phyloP scores from a whole-genome alignment of 1,140 invertebrate genomes.

The Dinothrombium tinctorium region DNA sequence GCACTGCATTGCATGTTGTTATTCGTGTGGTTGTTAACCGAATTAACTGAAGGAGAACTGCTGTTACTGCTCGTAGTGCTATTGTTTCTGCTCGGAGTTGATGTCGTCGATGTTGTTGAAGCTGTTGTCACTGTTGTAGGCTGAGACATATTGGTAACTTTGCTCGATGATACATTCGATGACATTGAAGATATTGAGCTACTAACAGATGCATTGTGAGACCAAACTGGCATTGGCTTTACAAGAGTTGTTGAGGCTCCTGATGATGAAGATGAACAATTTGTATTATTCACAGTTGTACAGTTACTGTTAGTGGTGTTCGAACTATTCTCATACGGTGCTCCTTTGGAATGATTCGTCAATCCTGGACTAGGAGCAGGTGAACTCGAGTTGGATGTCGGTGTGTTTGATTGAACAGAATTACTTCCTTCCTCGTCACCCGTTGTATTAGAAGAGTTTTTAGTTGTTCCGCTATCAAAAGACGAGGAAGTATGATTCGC shows the following conservation, averaged over 20 bases:
- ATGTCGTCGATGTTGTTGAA: conserved; percentile 1
- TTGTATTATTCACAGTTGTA: conserved; percentile 11
- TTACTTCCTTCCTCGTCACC: conserved; percentile 19
- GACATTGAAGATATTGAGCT: conserved; percentile 8
- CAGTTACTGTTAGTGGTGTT: conserved; percentile 12
- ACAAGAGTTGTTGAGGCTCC: background rate
- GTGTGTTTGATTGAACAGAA: conserved; percentile 38
- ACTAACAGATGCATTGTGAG: conserved; percentile 9
- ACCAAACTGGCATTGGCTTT: background rate
- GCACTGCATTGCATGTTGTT: background rate
- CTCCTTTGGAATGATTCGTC: conserved; percentile 14
- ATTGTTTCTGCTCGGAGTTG: background rate
- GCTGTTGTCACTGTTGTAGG: conserved; percentile 5
- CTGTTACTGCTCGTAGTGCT: conserved; percentile 8
- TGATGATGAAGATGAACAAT: background rate
- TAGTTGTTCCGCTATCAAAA: conserved; percentile 30
- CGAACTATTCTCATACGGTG: conserved; percentile 17
- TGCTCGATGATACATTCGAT: background rate
- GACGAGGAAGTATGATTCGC: conserved; percentile 10
- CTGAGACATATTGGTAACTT: background rate
- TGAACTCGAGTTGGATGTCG: conserved; percentile 46
- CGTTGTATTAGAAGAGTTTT: conserved; percentile 4
- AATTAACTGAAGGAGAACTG: conserved; percentile 9
- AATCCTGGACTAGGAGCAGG: conserved; percentile 33
- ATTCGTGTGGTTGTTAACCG: conserved; percentile 9